phyloP scores from a whole-genome alignment of 1,140 invertebrate genomes.

The Rhynchophorus ferrugineus region DNA sequence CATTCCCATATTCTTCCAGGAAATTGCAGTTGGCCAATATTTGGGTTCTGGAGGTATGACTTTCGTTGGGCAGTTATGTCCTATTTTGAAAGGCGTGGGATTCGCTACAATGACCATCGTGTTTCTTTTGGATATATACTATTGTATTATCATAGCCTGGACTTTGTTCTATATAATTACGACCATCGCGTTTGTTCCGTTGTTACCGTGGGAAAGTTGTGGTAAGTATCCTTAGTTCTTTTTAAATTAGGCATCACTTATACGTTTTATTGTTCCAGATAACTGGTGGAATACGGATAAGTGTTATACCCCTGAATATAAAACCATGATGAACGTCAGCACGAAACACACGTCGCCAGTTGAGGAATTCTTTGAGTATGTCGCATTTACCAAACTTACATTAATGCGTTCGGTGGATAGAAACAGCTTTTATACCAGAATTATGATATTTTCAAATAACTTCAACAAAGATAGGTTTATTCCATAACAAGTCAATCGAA shows the following conservation, averaged over 20 bases:
- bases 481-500: no score
- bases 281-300: constrained; percentile 51
- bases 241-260: background rate
- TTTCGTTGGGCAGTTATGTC: constrained; percentile 51
- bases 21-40: constrained; percentile 59
- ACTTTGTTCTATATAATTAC: constrained; percentile 55
- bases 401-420: no score
- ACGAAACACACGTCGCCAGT: constrained; percentile 44
- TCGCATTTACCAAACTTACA: constrained; percentile 9
- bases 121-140: constrained; percentile 58
- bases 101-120: constrained; percentile 63
- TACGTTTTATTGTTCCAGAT: constrained; percentile 38
- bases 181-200: constrained; percentile 43
- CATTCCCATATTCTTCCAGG: constrained; percentile 72
- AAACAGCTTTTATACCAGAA: no score
- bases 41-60: constrained; percentile 56
- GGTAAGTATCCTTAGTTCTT: constrained; percentile 39
- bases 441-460: no score
- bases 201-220: constrained; percentile 51
- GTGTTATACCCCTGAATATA: no score
- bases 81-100: constrained; percentile 59
- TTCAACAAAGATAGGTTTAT: no score
- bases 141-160: constrained; percentile 59
- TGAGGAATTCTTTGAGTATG: constrained; percentile 60
- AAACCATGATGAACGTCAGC: no score